Conservation (phyloP, 2,797 vertebrate species). For the Tamandua tetradactyla region DNA sequence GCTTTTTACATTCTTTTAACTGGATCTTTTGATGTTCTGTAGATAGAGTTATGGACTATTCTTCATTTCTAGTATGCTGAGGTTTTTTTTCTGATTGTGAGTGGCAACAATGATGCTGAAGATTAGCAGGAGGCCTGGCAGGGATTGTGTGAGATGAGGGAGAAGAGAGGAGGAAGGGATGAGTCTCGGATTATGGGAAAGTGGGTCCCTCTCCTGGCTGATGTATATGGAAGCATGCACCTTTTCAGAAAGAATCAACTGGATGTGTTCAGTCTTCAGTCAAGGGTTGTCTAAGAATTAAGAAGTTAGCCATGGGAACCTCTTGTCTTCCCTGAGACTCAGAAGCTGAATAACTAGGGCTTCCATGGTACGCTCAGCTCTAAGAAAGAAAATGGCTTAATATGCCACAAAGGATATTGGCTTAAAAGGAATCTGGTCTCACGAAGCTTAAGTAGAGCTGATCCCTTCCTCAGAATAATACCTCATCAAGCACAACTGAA, state of each 20-base stretch:
- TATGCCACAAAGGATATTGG: not conserved
- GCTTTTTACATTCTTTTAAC: conserved; percentile 59
- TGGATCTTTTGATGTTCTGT: conserved; percentile 40
- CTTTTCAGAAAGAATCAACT: not conserved
- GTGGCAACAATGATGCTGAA: not conserved
- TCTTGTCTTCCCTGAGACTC: not conserved
- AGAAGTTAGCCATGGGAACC: not conserved
- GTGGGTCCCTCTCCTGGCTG: conserved; percentile 74
- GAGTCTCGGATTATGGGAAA: conserved; percentile 46
- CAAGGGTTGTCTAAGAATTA: not conserved
- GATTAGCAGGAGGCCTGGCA: not conserved
- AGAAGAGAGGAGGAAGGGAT: not conserved
- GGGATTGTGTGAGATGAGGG: not conserved
- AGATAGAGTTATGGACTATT: not conserved
- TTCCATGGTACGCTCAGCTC: not conserved
- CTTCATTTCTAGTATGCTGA: conserved; percentile 55
- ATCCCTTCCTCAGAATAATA: not conserved
- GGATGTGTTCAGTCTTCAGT: conserved; percentile 34
- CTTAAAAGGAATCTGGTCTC: not conserved
- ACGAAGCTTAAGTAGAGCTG: not conserved
- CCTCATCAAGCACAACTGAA: conserved; percentile 15
- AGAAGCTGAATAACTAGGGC: not conserved
- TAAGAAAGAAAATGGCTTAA: not conserved
- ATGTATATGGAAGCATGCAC: conserved; percentile 20
- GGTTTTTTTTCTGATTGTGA: conserved; percentile 38